A percentile compares a stretch with the other conserved stretches of the same genome.
Conservation (phyloP, 2,797 vertebrate genomes). For the Tiaroga cobitis region DNA sequence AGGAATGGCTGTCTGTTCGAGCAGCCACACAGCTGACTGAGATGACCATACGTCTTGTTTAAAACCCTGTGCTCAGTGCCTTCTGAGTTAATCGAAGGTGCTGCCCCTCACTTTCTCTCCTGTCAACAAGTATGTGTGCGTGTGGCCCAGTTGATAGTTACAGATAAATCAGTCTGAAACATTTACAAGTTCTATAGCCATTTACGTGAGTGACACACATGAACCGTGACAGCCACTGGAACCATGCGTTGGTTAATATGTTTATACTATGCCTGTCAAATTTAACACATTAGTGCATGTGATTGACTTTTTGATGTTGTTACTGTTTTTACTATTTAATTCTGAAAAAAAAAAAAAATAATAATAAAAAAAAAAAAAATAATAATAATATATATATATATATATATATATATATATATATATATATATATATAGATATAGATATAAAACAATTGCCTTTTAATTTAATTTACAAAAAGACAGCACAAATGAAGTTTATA, state of each 20-base stretch:
- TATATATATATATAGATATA: no score
- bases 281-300: neutral
- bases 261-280: neutral
- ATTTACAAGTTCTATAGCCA: neutral
- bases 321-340: no score
- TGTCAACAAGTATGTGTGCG: slow-evolving; percentile 44
- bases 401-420: no score
- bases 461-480: neutral
- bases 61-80: slow-evolving; percentile 64
- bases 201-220: slow-evolving; percentile 34
- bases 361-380: neutral
- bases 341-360: no score
- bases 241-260: slow-evolving; percentile 9
- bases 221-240: neutral
- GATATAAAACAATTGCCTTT: neutral
- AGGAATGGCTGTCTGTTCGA: slow-evolving; percentile 69
- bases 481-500: neutral
- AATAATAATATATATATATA: no score
- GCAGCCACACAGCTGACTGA: slow-evolving; percentile 66
- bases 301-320: neutral
- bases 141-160: slow-evolving; percentile 17
- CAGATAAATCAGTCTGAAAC: slow-evolving; percentile 29
- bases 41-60: slow-evolving; percentile 73
- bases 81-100: slow-evolving; percentile 62
- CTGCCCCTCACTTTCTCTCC: slow-evolving; percentile 40